Evolutionary conservation across 2,797 vertebrate species (phyloP).

Genomic region (Ficedula albicollis): DNA sequence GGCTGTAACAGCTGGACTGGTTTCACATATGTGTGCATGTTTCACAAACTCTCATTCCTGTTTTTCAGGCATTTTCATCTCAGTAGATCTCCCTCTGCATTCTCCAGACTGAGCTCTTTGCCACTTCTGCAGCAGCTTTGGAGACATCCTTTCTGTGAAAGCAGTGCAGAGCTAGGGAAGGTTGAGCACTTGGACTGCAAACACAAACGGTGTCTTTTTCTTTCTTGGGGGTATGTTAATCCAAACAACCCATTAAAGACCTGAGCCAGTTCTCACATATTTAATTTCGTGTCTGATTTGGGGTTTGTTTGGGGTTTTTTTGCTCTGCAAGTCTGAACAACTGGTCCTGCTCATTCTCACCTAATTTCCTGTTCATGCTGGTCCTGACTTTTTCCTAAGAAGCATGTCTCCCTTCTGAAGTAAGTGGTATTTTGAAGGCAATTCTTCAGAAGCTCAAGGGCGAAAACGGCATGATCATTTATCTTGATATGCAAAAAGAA

Average conservation of each 20-base stretch:
- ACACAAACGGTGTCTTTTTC: background rate
- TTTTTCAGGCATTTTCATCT: background rate
- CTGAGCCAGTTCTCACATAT: slow-evolving; percentile 31
- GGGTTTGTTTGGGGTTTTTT: background rate
- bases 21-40: rapidly evolving
- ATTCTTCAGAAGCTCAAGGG: background rate
- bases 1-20: background rate
- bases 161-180: background rate
- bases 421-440: background rate
- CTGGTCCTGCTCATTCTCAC: background rate
- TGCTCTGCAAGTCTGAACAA: slow-evolving; percentile 35
- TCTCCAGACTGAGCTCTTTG: background rate
- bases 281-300: background rate
- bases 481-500: background rate
- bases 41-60: background rate
- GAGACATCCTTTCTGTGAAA: background rate
- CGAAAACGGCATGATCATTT: background rate
- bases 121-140: background rate
- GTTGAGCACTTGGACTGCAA: background rate
- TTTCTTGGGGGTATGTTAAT: slow-evolving; percentile 12
- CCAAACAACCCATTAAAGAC: background rate
- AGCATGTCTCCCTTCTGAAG: background rate
- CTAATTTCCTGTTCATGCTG: background rate
- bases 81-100: background rate
- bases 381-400: background rate